Conservation (phyloP, 2,888 invertebrate genomes). For the Drosophila yooni region DNA sequence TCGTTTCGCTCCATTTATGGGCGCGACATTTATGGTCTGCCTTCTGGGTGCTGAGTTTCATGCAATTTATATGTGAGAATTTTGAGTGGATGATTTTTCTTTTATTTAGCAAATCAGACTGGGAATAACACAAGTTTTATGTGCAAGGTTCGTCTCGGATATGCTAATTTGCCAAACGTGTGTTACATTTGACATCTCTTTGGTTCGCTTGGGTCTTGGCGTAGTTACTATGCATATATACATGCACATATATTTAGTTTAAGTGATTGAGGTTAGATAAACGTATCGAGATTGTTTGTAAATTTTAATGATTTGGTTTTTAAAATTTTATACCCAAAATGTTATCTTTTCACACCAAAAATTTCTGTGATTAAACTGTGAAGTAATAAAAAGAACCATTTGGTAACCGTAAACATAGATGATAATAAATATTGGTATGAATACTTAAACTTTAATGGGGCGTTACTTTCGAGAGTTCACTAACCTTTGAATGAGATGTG, state of each 20-base stretch:
- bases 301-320: not conserved
- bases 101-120: slow-evolving; percentile 42
- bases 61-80: slow-evolving; percentile 69
- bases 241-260: not conserved
- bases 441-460: not conserved
- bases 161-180: slow-evolving; percentile 62
- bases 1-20: slow-evolving; percentile 31
- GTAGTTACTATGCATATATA: slow-evolving; percentile 23
- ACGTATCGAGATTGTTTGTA: slow-evolving; percentile 27
- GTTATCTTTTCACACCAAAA: slow-evolving; percentile 51
- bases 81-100: slow-evolving; percentile 29
- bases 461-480: slow-evolving; percentile 28
- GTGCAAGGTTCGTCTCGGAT: slow-evolving; percentile 49
- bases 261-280: slow-evolving; percentile 45
- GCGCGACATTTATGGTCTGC: slow-evolving; percentile 39
- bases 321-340: slow-evolving; percentile 8
- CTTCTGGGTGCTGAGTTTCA: slow-evolving; percentile 41
- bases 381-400: slow-evolving; percentile 25
- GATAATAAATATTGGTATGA: not conserved
- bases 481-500: slow-evolving; percentile 11
- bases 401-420: slow-evolving; percentile 9
- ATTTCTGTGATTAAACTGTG: slow-evolving; percentile 38
- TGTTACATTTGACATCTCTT: slow-evolving; percentile 59
- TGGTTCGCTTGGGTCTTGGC: slow-evolving; percentile 16
- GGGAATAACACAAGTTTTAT: slow-evolving; percentile 67